Conservation (phyloP, 1,140 invertebrate species). For the Cardiocondyla obscurior region DNA sequence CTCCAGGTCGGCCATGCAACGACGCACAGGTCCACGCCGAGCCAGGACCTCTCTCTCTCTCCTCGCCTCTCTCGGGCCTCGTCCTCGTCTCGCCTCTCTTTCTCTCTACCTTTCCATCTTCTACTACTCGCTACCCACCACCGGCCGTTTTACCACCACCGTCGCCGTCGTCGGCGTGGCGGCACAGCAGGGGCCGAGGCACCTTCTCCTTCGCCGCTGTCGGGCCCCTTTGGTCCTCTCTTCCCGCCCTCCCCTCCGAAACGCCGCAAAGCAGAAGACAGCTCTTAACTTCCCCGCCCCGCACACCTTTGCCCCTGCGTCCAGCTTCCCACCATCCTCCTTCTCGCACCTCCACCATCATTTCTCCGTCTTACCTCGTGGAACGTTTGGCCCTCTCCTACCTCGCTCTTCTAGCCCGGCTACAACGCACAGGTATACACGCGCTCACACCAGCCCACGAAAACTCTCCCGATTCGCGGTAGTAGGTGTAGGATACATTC, state of each 20-base stretch:
- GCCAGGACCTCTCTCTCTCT: constrained; percentile 68
- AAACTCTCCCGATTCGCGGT: constrained; percentile 16
- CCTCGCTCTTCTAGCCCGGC: constrained; percentile 74
- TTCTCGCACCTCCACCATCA: constrained; percentile 45
- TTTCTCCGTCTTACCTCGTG: constrained; percentile 58
- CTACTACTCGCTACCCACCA: constrained; percentile 60
- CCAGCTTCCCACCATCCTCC: constrained; percentile 21
- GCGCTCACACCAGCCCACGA: neutral
- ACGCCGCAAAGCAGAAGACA: constrained; percentile 59
- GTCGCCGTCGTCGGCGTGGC: constrained; percentile 60
- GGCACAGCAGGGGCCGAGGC: constrained; percentile 41
- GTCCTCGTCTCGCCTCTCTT: constrained; percentile 22
- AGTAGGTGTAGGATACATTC: constrained; percentile 45
- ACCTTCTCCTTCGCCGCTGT: constrained; percentile 61
- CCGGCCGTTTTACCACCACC: constrained; percentile 28
- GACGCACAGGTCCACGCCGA: constrained; percentile 81
- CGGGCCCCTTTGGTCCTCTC: constrained; percentile 59
- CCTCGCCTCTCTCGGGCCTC: constrained; percentile 66
- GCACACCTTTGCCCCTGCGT: constrained; percentile 22
- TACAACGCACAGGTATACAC: constrained; percentile 72
- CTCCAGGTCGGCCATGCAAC: constrained; percentile 81
- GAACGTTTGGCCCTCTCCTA: constrained; percentile 68
- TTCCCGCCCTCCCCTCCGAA: constrained; percentile 17
- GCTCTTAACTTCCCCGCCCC: constrained; percentile 52
- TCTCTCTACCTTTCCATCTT: constrained; percentile 71